A percentile compares a stretch with the other conserved stretches of the same genome.
Evolutionary conservation across 2,797 vertebrate species (phyloP).

Genomic region (Darevskia nairensis): DNA sequence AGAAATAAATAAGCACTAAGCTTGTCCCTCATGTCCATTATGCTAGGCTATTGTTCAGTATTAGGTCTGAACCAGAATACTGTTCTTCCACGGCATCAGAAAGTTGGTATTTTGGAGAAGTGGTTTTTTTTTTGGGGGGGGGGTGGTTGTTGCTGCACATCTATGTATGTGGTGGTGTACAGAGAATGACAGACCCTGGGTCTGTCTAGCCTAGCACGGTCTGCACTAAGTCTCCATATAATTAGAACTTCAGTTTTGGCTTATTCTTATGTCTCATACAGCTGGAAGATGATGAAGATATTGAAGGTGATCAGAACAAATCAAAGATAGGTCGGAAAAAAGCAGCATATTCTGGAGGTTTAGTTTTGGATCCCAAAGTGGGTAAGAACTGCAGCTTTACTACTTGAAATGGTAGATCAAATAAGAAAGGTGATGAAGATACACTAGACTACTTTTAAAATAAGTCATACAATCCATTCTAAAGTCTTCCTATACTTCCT

Average conservation of each 20-base stretch:
- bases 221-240: neutral
- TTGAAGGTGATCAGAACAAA: slow-evolving; percentile 85
- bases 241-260: neutral
- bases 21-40: neutral
- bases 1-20: neutral
- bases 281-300: slow-evolving; percentile 89
- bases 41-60: neutral
- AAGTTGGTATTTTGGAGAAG: neutral
- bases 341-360: slow-evolving; percentile 94
- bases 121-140: neutral
- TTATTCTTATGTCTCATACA: slow-evolving; percentile 69
- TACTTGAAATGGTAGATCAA: slow-evolving; percentile 23
- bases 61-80: neutral
- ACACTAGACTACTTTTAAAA: neutral
- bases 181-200: neutral
- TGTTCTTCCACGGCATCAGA: neutral
- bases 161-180: neutral
- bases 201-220: neutral
- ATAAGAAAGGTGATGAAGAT: slow-evolving; percentile 44
- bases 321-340: slow-evolving; percentile 88
- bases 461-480: neutral
- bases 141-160: neutral
- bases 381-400: slow-evolving; percentile 82
- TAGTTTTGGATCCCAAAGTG: slow-evolving; percentile 99
- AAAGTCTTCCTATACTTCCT: neutral